Base-by-base conservation (phyloP, 2,888 invertebrate genomes). In the Microctonus aethiopoides region DNA sequence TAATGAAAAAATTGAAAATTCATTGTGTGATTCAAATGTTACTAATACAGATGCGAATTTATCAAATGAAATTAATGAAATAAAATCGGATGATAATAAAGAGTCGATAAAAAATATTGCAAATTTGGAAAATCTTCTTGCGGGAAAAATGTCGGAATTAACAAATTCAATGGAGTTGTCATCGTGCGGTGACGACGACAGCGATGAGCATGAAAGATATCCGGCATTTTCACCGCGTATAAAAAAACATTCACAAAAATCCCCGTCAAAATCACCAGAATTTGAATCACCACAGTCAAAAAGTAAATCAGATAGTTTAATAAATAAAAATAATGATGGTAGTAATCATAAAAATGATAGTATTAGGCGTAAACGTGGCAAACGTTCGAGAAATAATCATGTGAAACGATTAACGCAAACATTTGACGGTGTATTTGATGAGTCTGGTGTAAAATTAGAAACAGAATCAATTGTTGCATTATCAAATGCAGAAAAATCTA, bases 71-170 rank as follows among this genome's bases (percentile, higher is more conserved):
- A 34, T 56, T 51, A 52, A 22, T 32, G 59, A 64, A 11, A 51
- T 22, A 39, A 51, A 56, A 34, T 10, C 41, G 3, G 29, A 52
- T 0, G 62, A 61, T 26, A 13, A 10, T 13, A 34, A 20, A 36
- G 64, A 64, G 39, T 26, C 62, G 10, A 65, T 60, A 24, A 24
- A 67, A 1, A 64, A 75, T 11, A 34, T 75, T 0, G 16, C 70
- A 1, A 71, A 70, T 39, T 67, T 72, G 9, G 75, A 75, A 16
- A 67, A 69, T 22, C 9, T 72, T 22, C 13, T 72, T 1, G 74
- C 69, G 7, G 74, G 74, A 13, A 75, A 75, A 62, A 74, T 70
- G 70, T 72, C 75, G 1, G 74, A 71, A 24, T 66, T 75, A 0
- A 71, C 73, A 11, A 29, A 63, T 52, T 70, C 34, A 6, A 67